Percentiles rank a stretch among this genome's conserved stretches.
Evolutionary conservation across 2,113 vertebrate species (phyloP).

Genomic region (Murina feae): DNA sequence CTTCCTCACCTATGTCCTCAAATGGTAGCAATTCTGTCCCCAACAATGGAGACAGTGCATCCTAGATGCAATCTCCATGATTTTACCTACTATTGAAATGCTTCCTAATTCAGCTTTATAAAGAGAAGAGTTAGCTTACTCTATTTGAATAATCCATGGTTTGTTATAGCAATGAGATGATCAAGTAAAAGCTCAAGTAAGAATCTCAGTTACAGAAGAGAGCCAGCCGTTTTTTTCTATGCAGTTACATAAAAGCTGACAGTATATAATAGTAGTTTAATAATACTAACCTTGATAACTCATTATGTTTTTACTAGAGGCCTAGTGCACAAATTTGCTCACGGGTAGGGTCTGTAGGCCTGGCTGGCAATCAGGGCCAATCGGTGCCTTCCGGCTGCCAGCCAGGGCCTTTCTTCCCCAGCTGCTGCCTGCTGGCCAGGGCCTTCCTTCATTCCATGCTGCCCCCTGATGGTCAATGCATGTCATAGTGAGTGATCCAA

Average conservation of each 20-base stretch:
- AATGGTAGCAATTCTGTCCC: not conserved
- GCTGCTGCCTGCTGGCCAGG: no score
- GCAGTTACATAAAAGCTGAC: slow-evolving; percentile 56
- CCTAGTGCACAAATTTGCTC: no score
- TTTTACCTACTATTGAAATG: slow-evolving; percentile 53
- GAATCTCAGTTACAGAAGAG: slow-evolving; percentile 54
- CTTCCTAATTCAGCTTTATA: slow-evolving; percentile 52
- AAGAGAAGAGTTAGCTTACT: slow-evolving; percentile 39
- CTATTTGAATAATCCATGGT: slow-evolving; percentile 53
- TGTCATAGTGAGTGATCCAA: no score
- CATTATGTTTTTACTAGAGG: slow-evolving; percentile 5
- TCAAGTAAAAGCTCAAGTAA: slow-evolving; percentile 65
- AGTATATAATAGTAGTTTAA: slow-evolving; percentile 41
- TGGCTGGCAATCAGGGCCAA: no score
- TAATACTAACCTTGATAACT: slow-evolving; percentile 35
- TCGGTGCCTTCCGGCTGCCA: no score
- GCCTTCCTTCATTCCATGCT: no score
- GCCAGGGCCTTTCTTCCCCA: no score
- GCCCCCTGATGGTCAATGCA: no score
- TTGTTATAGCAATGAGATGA: slow-evolving; percentile 67
- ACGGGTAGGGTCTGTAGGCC: no score
- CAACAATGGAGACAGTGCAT: not conserved
- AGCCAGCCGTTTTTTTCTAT: not conserved
- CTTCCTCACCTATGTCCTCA: slow-evolving; percentile 20
- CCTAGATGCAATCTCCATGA: not conserved